Percentiles rank a stretch among this genome's conserved stretches.
phyloP scores from a whole-genome alignment of 2,797 vertebrate species.

The Acanthornis magna region DNA sequence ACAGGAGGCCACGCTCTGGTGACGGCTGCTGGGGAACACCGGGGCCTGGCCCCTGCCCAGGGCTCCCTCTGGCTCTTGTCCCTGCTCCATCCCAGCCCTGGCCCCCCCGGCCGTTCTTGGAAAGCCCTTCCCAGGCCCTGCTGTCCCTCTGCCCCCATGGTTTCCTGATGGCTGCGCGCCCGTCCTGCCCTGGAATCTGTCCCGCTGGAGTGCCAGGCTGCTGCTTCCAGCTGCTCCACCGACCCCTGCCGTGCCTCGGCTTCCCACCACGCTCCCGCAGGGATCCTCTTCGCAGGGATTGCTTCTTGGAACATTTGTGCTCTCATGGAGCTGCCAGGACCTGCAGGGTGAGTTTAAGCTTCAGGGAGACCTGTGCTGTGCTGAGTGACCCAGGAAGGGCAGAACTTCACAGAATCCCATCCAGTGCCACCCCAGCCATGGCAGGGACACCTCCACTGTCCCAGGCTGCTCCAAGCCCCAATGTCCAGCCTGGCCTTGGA shows the following conservation, averaged over 20 bases:
- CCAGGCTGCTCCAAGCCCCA: neutral
- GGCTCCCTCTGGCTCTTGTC: neutral
- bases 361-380: neutral
- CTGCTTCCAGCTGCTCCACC: neutral
- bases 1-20: neutral
- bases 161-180: neutral
- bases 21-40: neutral
- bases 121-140: neutral
- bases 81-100: neutral
- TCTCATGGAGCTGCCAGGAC: neutral
- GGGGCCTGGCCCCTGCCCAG: neutral
- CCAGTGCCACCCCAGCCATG: neutral
- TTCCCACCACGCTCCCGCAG: rapidly evolving
- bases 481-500: neutral
- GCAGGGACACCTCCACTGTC: neutral
- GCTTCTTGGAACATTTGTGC: rapidly evolving
- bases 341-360: neutral
- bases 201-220: neutral
- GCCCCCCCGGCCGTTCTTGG: neutral
- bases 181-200: neutral
- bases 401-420: neutral
- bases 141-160: neutral
- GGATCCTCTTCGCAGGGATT: neutral
- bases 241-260: rapidly evolving
- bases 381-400: neutral